phyloP scores from a whole-genome alignment of 2,113 vertebrate genomes.

The Phylloscopus trochilus region DNA sequence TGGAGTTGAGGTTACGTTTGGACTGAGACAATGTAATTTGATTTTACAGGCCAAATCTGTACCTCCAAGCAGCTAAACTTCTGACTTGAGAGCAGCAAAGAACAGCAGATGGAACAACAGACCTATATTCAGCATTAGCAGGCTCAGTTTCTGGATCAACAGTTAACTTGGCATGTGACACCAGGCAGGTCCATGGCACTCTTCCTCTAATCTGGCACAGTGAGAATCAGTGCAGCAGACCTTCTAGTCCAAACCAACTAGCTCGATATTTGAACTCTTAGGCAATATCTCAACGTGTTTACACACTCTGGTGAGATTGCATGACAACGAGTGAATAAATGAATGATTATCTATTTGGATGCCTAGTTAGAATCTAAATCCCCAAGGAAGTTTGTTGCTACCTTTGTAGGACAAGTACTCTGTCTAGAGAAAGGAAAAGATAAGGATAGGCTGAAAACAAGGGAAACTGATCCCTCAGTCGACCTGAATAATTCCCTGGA shows the following conservation, averaged over 20 bases:
- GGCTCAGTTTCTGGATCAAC: not conserved
- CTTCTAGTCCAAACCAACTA: not conserved
- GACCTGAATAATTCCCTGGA: not conserved
- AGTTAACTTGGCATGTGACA: not conserved
- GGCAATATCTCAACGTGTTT: not conserved
- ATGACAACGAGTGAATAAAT: not conserved
- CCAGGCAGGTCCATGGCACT: not conserved
- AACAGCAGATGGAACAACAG: not conserved
- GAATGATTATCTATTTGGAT: not conserved
- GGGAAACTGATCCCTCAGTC: not conserved
- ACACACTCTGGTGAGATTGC: not conserved
- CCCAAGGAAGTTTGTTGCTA: not conserved
- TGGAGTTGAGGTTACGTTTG: not conserved
- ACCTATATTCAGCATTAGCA: not conserved
- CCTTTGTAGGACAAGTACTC: not conserved
- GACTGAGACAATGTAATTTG: not conserved
- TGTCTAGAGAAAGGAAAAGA: not conserved
- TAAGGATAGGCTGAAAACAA: not conserved
- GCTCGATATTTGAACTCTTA: not conserved
- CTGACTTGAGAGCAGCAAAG: not conserved
- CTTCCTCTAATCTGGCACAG: not conserved
- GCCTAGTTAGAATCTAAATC: not conserved
- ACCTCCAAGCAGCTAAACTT: not conserved
- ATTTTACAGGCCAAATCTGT: not conserved
- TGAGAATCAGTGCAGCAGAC: not conserved